Percentiles rank a stretch among this genome's conserved stretches.
Evolutionary conservation across 1,140 invertebrate species (phyloP).

Genomic region (Brachionus sp.): DNA sequence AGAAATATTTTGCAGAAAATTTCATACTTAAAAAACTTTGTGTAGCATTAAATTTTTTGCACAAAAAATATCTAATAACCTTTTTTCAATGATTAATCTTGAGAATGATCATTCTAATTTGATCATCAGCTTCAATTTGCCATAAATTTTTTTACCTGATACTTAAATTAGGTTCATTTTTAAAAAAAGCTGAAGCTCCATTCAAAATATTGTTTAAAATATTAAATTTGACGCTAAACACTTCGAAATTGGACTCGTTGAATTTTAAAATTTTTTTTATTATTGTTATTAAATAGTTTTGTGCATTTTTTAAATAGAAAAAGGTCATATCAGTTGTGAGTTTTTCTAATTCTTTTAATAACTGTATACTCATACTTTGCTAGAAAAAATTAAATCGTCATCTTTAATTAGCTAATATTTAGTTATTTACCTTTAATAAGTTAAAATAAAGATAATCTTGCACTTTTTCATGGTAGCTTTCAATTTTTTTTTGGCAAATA

Average conservation of each 20-base stretch:
- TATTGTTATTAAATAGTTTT: neutral
- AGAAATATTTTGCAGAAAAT: no score
- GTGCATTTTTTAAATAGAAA: neutral
- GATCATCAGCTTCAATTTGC: no score
- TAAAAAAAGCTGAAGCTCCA: neutral
- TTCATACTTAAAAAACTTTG: no score
- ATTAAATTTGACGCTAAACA: neutral
- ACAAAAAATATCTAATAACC: no score
- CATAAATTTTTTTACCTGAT: conserved; percentile 7
- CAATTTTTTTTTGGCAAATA: neutral
- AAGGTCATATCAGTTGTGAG: neutral
- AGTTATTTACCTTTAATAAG: neutral
- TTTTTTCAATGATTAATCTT: no score
- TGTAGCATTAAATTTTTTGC: no score
- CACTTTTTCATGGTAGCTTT: neutral
- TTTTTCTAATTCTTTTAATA: neutral
- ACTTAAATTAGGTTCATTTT: neutral
- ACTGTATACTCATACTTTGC: neutral
- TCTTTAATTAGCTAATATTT: neutral
- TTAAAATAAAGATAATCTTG: neutral
- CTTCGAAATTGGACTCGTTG: neutral
- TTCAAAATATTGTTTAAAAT: conserved; percentile 17
- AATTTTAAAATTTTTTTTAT: neutral
- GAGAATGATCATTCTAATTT: no score
- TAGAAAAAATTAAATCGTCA: neutral